Evolutionary conservation across 2,888 invertebrate genomes (phyloP).

Genomic region (Branchellion lobata): DNA sequence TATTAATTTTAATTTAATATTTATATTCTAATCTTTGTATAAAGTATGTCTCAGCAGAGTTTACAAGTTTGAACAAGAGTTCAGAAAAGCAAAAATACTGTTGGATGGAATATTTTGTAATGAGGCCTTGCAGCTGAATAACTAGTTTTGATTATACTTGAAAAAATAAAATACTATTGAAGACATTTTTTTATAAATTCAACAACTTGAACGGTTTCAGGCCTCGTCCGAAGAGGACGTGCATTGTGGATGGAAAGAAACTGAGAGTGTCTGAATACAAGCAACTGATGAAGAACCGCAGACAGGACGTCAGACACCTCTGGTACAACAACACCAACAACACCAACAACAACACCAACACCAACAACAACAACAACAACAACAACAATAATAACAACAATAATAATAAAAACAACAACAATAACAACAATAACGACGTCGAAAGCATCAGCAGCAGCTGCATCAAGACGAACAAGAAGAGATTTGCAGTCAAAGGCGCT

Average conservation of each 20-base stretch:
- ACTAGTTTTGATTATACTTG: no score
- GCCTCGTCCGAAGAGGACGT: constrained; percentile 95
- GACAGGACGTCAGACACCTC: constrained; percentile 89
- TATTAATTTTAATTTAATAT: no score
- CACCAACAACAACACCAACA: not conserved
- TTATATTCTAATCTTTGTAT: no score
- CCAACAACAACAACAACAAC: not conserved
- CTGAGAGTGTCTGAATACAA: constrained; percentile 99
- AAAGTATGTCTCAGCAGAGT: no score
- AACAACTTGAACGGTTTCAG: no score
- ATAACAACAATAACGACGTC: not conserved
- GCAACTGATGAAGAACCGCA: constrained; percentile 74
- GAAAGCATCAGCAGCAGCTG: not conserved
- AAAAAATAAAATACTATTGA: no score
- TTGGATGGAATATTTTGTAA: no score
- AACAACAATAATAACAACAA: constrained; percentile 5
- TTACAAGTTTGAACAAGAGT: no score
- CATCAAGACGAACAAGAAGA: not conserved
- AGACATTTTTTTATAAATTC: no score
- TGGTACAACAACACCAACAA: constrained; percentile 77
- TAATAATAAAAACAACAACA: not conserved
- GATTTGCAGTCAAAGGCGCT: not conserved
- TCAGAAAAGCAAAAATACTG: no score
- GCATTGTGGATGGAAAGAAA: constrained; percentile 98
- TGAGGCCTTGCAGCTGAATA: no score